Conservation (phyloP, 2,888 invertebrate genomes). For the Autographa pulchrina region DNA sequence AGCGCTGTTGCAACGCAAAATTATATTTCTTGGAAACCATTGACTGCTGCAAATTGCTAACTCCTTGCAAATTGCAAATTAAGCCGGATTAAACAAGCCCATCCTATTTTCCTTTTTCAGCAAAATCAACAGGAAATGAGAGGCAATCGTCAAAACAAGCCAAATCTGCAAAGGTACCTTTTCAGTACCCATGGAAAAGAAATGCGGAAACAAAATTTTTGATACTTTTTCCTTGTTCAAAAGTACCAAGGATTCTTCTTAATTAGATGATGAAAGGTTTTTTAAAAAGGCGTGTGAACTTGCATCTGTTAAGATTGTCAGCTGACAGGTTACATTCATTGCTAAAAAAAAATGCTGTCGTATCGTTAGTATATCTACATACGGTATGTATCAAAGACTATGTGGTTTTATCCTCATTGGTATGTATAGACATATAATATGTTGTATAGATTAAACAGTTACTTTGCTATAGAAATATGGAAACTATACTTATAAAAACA, state of each 20-base stretch:
- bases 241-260: slow-evolving; percentile 10
- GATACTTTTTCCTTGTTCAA: slow-evolving; percentile 23
- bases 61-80: slow-evolving; percentile 35
- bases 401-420: too few species aligned
- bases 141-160: slow-evolving; percentile 28
- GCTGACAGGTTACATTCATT: too few species aligned
- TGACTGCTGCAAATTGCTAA: slow-evolving; percentile 30
- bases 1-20: slow-evolving; percentile 3
- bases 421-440: too few species aligned
- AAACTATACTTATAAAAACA: too few species aligned
- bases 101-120: slow-evolving; percentile 21
- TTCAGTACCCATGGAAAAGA: slow-evolving; percentile 15
- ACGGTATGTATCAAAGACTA: too few species aligned
- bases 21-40: background rate
- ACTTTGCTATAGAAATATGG: too few species aligned
- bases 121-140: slow-evolving; percentile 14
- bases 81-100: slow-evolving; percentile 28
- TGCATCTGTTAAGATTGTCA: background rate
- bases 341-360: too few species aligned
- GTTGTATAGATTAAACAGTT: too few species aligned
- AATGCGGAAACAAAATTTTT: slow-evolving; percentile 21
- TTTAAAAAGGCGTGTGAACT: background rate
- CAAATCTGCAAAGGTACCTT: slow-evolving; percentile 16
- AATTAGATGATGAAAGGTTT: background rate
- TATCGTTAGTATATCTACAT: too few species aligned